These are phyloP conservation scores for Macquaria australasica DNA, from an alignment of 2,113 vertebrate genomes.

Conservation along the genomic window DNA sequence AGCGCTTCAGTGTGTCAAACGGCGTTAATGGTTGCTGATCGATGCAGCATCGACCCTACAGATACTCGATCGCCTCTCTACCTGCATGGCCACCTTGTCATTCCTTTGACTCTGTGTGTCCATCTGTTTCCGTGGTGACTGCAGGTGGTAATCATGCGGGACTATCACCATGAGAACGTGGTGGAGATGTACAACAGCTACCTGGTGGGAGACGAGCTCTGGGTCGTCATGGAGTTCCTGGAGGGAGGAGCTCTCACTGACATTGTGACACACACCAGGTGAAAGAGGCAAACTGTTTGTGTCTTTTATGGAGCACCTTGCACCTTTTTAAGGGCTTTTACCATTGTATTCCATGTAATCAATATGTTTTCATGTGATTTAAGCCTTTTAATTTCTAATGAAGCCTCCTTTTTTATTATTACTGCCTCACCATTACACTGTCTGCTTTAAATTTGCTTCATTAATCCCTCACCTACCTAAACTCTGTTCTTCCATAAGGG, in stretches of 20 bases:
- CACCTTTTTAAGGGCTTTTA: background rate
- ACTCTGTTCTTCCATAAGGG: slow-evolving; percentile 59
- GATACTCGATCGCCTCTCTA: background rate
- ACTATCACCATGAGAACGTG: slow-evolving; percentile 97
- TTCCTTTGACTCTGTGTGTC: background rate
- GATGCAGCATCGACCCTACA: background rate
- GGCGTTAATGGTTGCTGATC: background rate
- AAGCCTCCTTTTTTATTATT: background rate
- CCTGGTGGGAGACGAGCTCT: slow-evolving; percentile 96
- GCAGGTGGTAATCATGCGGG: slow-evolving; percentile 97
- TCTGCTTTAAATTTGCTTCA: background rate
- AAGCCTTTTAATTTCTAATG: background rate
- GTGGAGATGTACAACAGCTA: slow-evolving; percentile 99
- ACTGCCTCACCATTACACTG: background rate
- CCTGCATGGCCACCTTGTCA: background rate
- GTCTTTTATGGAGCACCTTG: background rate
- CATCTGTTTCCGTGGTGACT: slow-evolving; percentile 15
- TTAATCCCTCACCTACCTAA: background rate
- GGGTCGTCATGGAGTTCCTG: slow-evolving; percentile 99
- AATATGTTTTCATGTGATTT: background rate
- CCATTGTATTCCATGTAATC: background rate
- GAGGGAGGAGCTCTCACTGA: slow-evolving; percentile 95
- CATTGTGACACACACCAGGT: slow-evolving; percentile 98
- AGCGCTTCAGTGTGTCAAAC: background rate
- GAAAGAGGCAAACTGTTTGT: background rate